Conservation (phyloP, 1,140 invertebrate genomes). For the Notospermus geniculatus region DNA sequence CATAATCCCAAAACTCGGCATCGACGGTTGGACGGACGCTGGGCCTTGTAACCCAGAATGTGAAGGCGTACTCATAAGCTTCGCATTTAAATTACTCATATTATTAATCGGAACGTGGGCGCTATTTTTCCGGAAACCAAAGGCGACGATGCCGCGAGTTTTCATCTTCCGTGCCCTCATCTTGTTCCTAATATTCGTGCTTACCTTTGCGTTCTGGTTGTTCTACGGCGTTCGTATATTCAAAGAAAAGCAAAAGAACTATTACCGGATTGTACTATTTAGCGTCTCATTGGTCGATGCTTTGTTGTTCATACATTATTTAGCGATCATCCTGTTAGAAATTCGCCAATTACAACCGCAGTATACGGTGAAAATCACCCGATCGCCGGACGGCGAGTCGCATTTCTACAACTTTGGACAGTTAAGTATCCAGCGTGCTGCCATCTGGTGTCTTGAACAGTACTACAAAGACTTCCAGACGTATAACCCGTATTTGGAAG, state of each 20-base stretch:
- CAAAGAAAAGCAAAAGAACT: conserved; percentile 41
- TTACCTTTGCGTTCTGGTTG: conserved; percentile 94
- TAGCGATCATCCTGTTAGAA: conserved; percentile 88
- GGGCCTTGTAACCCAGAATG: conserved; percentile 76
- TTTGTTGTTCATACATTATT: conserved; percentile 90
- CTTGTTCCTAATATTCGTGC: conserved; percentile 83
- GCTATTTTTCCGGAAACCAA: conserved; percentile 57
- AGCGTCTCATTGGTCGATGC: conserved; percentile 88
- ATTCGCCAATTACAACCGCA: conserved; percentile 84
- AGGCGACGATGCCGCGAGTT: conserved; percentile 86
- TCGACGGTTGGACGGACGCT: conserved; percentile 60
- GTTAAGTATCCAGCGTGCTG: conserved; percentile 88
- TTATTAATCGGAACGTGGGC: conserved; percentile 93
- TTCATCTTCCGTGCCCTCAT: conserved; percentile 87
- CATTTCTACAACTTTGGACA: conserved; percentile 79
- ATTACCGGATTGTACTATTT: conserved; percentile 77
- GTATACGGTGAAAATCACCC: conserved; percentile 85
- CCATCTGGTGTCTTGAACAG: conserved; percentile 87
- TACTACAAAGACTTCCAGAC: conserved; percentile 96
- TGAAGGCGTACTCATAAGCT: conserved; percentile 83
- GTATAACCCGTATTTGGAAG: conserved; percentile 87
- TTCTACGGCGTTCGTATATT: conserved; percentile 86
- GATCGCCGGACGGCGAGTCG: conserved; percentile 87
- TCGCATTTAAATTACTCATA: conserved; percentile 88
- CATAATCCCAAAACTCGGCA: conserved; percentile 72